These are phyloP conservation scores for human DNA, from an alignment of 2,113 vertebrate species.

Conservation along the genomic window DNA sequence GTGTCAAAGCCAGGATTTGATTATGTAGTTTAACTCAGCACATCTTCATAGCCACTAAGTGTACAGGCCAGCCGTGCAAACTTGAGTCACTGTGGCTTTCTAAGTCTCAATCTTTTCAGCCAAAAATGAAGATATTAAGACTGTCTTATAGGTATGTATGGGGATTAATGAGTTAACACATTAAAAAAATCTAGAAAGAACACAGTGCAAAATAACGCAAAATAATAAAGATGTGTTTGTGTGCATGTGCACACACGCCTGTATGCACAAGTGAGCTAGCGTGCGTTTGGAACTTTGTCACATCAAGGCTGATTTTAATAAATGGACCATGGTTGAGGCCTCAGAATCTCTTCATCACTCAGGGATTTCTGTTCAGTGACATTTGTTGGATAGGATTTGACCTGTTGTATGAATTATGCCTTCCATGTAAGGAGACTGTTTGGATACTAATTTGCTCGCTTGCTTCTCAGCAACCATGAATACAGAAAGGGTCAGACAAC, in stretches of 20 bases:
- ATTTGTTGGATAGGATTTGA: slow-evolving; percentile 31
- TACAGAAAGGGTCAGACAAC: slow-evolving; percentile 2
- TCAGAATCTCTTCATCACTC: slow-evolving; percentile 29
- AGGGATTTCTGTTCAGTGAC: slow-evolving; percentile 24
- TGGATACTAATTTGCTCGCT: slow-evolving; percentile 33
- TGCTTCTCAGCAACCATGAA: slow-evolving; percentile 4
- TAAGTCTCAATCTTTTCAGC: neutral
- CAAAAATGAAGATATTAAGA: neutral
- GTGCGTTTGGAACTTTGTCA: neutral
- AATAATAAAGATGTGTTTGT: neutral
- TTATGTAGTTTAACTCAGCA: neutral
- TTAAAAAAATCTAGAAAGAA: neutral
- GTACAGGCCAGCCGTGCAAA: neutral
- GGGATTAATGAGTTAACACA: neutral
- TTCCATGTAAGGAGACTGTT: slow-evolving; percentile 13
- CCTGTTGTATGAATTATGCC: slow-evolving; percentile 29
- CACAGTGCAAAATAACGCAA: neutral
- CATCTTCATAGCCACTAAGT: neutral
- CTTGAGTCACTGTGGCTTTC: neutral
- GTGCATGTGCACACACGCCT: rapidly evolving
- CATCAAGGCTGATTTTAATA: slow-evolving; percentile 18
- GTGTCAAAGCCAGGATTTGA: neutral
- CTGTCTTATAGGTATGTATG: neutral
- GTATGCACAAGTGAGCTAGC: rapidly evolving
- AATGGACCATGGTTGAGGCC: neutral